A percentile compares a stretch with the other conserved stretches of the same genome.
Evolutionary conservation across 2,113 vertebrate genomes (phyloP).

Genomic region (Tympanuchus pallidicinctus): DNA sequence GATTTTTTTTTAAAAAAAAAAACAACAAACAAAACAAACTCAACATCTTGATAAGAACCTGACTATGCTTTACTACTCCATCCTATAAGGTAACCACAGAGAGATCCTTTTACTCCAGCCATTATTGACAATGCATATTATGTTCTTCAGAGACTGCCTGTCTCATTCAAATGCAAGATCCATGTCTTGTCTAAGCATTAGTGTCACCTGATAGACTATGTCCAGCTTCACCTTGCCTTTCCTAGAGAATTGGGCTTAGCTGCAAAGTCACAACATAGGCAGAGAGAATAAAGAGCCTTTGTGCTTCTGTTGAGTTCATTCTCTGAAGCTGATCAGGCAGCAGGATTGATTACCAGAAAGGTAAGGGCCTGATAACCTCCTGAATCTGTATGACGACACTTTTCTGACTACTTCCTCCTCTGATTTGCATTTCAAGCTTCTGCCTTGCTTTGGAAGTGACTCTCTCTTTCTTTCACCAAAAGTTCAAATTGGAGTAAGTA

Average conservation of each 20-base stretch:
- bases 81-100: conserved; percentile 71
- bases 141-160: conserved; percentile 75
- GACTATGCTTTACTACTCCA: conserved; percentile 50
- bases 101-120: conserved; percentile 61
- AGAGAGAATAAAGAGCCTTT: conserved; percentile 73
- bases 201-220: conserved; percentile 75
- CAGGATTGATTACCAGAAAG: conserved; percentile 64
- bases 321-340: conserved; percentile 57
- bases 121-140: conserved; percentile 73
- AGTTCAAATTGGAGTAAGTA: background rate
- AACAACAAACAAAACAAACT: conserved; percentile 5
- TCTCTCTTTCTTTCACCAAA: conserved; percentile 40
- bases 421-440: conserved; percentile 50
- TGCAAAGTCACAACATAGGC: conserved; percentile 9
- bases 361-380: conserved; percentile 65
- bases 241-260: conserved; percentile 20
- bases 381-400: background rate
- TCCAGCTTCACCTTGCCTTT: conserved; percentile 71
- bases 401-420: conserved; percentile 20
- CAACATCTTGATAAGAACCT: conserved; percentile 70
- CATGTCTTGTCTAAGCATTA: conserved; percentile 74
- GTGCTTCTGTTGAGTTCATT: conserved; percentile 63
- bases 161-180: conserved; percentile 69
- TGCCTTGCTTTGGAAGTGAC: background rate
- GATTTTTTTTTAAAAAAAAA: background rate